A percentile compares a stretch with the other conserved stretches of the same genome.
Conservation (phyloP, 2,888 invertebrate genomes). For the Drosophila meridiana region DNA sequence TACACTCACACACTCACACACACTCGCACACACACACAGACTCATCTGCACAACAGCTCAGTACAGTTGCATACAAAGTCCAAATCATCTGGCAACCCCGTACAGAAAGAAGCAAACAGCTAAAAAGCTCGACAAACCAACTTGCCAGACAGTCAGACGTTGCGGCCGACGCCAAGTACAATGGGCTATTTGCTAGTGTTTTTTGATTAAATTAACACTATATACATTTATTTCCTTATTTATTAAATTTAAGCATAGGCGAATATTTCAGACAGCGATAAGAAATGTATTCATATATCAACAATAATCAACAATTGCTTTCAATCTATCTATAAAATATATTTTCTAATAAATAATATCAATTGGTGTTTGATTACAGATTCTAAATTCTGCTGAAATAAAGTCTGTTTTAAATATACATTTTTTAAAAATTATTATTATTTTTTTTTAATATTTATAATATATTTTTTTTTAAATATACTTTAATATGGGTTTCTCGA, state of each 20-base stretch:
- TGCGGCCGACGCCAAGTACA: conserved; percentile 24
- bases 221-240: too few species aligned
- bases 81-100: conserved; percentile 48
- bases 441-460: too few species aligned
- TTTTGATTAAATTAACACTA: background rate
- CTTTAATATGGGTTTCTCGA: too few species aligned
- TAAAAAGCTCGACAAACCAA: conserved; percentile 23
- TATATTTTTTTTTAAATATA: too few species aligned
- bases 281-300: background rate
- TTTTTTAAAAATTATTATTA: too few species aligned
- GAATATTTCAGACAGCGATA: background rate
- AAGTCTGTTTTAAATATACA: too few species aligned
- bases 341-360: background rate
- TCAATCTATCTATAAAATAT: background rate
- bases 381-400: too few species aligned
- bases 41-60: conserved; percentile 15
- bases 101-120: conserved; percentile 22
- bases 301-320: too few species aligned
- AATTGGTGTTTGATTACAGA: background rate
- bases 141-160: conserved; percentile 37
- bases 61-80: conserved; percentile 52
- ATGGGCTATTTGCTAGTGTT: conserved; percentile 13
- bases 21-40: conserved; percentile 6
- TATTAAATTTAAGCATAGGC: background rate
- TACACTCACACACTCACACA: conserved; percentile 3